Percentiles rank a stretch among this genome's conserved stretches.
Conservation (phyloP, 1,140 invertebrate species). For the Bombus terrestris region DNA sequence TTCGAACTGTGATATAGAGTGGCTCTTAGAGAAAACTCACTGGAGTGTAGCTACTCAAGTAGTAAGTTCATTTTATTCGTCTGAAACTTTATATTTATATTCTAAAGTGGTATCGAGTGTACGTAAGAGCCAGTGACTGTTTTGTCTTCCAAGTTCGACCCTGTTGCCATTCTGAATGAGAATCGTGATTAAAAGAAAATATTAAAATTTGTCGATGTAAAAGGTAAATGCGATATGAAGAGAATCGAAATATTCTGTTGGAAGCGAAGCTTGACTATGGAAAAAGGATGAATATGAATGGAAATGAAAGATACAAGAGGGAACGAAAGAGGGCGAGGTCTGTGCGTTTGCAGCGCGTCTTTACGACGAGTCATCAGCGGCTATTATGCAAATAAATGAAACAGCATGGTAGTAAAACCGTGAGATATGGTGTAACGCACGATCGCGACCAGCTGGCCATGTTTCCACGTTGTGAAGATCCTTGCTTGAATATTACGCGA, state of each 20-base stretch:
- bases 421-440: constrained; percentile 27
- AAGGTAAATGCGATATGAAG: too few species aligned
- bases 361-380: constrained; percentile 36
- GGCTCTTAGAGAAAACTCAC: neutral
- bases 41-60: too few species aligned
- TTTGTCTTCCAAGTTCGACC: too few species aligned
- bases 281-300: neutral
- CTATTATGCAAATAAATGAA: constrained; percentile 49
- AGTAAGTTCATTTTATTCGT: neutral
- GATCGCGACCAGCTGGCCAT: constrained; percentile 1
- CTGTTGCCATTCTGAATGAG: too few species aligned
- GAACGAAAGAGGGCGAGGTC: constrained; percentile 13
- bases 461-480: neutral
- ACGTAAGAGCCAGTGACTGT: too few species aligned
- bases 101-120: too few species aligned
- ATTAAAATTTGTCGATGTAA: too few species aligned
- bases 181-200: too few species aligned
- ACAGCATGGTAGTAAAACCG: constrained; percentile 1
- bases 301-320: neutral
- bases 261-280: neutral
- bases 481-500: neutral
- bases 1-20: neutral
- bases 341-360: constrained; percentile 1
- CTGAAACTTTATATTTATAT: neutral
- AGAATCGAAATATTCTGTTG: neutral